Percentiles rank a stretch among this genome's conserved stretches.
These are phyloP conservation scores for Eumeta japonica DNA, from an alignment of 1,140 invertebrate species.

Conservation along the genomic window DNA sequence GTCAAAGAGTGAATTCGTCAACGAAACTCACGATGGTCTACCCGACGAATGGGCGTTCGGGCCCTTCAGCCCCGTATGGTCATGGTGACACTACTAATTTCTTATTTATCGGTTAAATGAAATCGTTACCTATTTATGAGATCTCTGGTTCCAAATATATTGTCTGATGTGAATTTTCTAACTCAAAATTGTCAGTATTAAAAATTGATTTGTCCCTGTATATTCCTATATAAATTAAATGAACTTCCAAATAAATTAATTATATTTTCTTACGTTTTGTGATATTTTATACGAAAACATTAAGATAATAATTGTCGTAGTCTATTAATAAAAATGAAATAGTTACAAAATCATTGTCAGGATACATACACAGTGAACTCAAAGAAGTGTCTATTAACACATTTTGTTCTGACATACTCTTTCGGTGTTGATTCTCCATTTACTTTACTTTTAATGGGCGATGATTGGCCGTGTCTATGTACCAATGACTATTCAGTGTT, in stretches of 20 bases:
- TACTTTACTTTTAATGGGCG: no score
- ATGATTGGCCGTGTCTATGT: no score
- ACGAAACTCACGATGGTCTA: constrained; percentile 31
- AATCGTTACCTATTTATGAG: neutral
- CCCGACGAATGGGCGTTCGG: constrained; percentile 50
- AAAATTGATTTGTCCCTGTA: neutral
- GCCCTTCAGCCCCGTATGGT: constrained; percentile 39
- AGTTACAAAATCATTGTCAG: no score
- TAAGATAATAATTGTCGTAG: no score
- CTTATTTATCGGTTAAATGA: neutral
- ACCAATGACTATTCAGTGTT: no score
- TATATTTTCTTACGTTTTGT: neutral
- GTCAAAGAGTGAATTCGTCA: constrained; percentile 42
- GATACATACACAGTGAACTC: no score
- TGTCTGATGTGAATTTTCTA: neutral
- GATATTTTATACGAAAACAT: no score
- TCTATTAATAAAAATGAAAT: no score
- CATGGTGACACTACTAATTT: constrained; percentile 47
- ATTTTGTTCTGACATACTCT: no score
- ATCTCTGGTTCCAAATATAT: no score
- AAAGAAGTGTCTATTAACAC: no score
- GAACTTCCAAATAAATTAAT: neutral
- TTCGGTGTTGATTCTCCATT: no score
- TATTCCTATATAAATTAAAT: neutral
- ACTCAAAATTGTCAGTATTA: neutral